Evolutionary conservation across 53 echinoderm and acorn worm species (phyloP).

Genomic region (Holothuria leucospilota): DNA sequence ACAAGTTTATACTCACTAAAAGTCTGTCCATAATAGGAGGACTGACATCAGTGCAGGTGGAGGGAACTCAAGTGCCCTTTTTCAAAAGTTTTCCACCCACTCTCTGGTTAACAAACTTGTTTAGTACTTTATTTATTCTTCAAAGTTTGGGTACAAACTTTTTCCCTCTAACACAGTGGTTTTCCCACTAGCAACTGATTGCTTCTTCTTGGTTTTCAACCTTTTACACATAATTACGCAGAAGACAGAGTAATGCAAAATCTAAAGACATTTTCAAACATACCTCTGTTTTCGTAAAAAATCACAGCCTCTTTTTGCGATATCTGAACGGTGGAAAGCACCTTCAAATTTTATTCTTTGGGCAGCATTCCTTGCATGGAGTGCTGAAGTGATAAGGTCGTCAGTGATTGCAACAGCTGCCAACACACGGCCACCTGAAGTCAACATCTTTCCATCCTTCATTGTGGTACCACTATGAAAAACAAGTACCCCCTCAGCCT

Average conservation of each 20-base stretch:
- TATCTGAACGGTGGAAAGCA: constrained; percentile 85
- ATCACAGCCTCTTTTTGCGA: constrained; percentile 82
- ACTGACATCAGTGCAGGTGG: too few relatives aligned
- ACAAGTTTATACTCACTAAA: too few relatives aligned
- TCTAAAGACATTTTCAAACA: neutral
- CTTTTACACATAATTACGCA: too few relatives aligned
- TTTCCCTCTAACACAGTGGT: too few relatives aligned
- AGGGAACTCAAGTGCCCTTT: too few relatives aligned
- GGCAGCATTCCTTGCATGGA: constrained; percentile 76
- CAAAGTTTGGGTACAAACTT: too few relatives aligned
- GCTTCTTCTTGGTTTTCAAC: too few relatives aligned
- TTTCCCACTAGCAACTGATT: too few relatives aligned
- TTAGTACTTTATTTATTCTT: too few relatives aligned
- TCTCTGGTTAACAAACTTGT: too few relatives aligned
- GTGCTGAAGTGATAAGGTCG: constrained; percentile 71
- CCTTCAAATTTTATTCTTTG: constrained; percentile 85
- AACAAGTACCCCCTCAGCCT: constrained; percentile 72
- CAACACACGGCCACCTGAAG: constrained; percentile 95
- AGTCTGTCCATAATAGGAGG: too few relatives aligned
- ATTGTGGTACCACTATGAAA: constrained; percentile 87
- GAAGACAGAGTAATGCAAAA: neutral
- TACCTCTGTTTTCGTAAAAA: constrained; percentile 72
- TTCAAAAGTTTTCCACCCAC: too few relatives aligned
- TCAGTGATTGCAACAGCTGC: constrained; percentile 78
- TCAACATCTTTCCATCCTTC: constrained; percentile 78